These are phyloP conservation scores for Ceyx cyanopectus DNA, from an alignment of 2,113 vertebrate species.

Conservation along the genomic window DNA sequence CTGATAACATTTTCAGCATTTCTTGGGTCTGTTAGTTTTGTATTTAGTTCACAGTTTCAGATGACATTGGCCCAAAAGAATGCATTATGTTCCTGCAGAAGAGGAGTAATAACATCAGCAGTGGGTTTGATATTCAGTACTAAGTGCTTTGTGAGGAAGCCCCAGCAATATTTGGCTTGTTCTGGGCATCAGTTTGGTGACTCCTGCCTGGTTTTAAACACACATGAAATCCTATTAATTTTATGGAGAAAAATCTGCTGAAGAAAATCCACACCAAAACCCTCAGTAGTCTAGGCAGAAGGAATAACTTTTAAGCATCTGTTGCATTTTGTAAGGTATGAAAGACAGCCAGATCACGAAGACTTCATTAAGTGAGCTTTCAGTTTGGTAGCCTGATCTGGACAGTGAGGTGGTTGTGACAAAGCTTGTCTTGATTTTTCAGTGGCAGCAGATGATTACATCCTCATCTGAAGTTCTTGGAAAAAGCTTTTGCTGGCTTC, in stretches of 20 bases:
- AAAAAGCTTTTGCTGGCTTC: not conserved
- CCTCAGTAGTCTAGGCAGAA: accelerated
- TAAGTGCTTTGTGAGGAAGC: not conserved
- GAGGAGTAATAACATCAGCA: slow-evolving; percentile 6
- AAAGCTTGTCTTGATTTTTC: not conserved
- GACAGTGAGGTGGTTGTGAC: not conserved
- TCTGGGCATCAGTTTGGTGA: not conserved
- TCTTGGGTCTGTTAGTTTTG: not conserved
- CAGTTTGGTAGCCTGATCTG: not conserved
- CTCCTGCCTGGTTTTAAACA: not conserved
- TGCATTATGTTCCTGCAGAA: not conserved
- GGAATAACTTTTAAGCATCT: not conserved
- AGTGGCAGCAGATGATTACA: too few relatives aligned
- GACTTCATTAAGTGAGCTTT: not conserved
- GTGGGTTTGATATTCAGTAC: not conserved
- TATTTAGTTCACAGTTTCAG: not conserved
- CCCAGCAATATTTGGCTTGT: not conserved
- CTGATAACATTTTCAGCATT: slow-evolving; percentile 15
- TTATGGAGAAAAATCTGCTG: not conserved
- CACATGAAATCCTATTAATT: not conserved
- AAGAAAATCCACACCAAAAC: not conserved
- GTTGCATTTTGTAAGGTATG: not conserved
- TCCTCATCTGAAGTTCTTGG: not conserved
- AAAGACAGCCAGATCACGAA: not conserved
- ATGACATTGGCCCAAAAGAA: not conserved